Evolutionary conservation across 2,113 vertebrate genomes (phyloP), one percentile per base, ranked within the genome.

Genomic region (Phalacrocorax aristotelis): DNA sequence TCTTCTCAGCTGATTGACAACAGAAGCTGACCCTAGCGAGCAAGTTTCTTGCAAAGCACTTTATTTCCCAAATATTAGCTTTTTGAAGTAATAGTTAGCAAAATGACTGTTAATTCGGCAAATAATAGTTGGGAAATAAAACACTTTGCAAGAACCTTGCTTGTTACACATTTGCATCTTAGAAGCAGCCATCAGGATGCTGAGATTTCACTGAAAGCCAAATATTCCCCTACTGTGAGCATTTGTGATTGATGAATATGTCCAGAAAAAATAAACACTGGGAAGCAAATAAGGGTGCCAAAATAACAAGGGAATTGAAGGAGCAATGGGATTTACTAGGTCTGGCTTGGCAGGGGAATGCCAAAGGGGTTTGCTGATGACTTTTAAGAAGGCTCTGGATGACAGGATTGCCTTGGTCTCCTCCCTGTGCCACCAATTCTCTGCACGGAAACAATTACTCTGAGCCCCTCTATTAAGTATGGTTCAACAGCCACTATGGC

Each of bases 361-460:
- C 42, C 72, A 44, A 57, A 23, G 54, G 30, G 48, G 69, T 75
- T 55, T 5, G 2, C 77, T 32, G 30, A 66, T 51, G 74, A 22
- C 34, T 93, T 9, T 2, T 29, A 66, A 42, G 4, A 8, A 51
- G 49, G 40, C 40, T 76, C 69, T 51, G 48, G 65, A 20, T 27
- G 44, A 9, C 6, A 54, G 38, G 15, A 54, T 27, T 25, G 38
- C 42, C 55, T 3, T 2, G 10, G 54, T 19, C 42, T 38, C 40
- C 65, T n/a, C 61, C 19, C 25, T 1, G 15, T 51, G 62, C 48
- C 76, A 49, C 11, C 0, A 2, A 4, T 32, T 20, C 38, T 36
- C 15, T 0, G 13, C 1, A 3, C 6, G 14, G 40, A 74, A 68
- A 38, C 1, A 27, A 40, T 16, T 25, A 32, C 64, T 4, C 42